Evolutionary conservation across 2,797 vertebrate species (phyloP).

Genomic region (Taeniopygia guttata): DNA sequence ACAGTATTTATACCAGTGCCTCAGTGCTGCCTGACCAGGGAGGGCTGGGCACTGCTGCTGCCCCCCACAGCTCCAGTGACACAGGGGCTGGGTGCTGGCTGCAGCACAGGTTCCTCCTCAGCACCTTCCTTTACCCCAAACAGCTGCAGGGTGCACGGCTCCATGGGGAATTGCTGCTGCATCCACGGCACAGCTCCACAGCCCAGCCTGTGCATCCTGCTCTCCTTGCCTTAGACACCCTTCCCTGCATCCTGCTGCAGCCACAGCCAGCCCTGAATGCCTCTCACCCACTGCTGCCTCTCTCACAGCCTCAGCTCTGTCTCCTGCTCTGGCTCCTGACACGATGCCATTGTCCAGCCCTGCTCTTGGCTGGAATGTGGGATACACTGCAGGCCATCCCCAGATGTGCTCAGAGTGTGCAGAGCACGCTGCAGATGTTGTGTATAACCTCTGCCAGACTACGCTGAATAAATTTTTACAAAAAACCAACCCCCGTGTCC

Average conservation of each 20-base stretch:
- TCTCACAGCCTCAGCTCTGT: rapidly evolving
- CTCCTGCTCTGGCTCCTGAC: neutral
- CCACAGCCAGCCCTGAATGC: neutral
- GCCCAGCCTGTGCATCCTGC: neutral
- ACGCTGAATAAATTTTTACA: slow-evolving; percentile 68
- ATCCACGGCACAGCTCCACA: neutral
- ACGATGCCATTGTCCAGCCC: rapidly evolving
- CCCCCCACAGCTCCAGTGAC: neutral
- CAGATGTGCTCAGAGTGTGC: neutral
- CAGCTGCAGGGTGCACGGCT: neutral
- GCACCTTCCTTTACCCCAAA: neutral
- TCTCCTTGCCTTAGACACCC: neutral
- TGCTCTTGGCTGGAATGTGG: neutral
- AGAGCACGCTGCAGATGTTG: neutral
- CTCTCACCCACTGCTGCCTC: neutral
- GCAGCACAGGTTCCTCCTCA: neutral
- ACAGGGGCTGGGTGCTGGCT: rapidly evolving
- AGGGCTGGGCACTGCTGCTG: neutral
- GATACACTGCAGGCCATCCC: neutral
- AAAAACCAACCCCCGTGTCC: neutral
- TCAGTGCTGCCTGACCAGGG: neutral
- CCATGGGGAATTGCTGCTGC: neutral
- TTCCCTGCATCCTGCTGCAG: neutral
- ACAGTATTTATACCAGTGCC: neutral
- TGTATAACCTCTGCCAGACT: slow-evolving; percentile 15